Conservation (phyloP, 2,888 invertebrate genomes). For the Dorcus hopei region DNA sequence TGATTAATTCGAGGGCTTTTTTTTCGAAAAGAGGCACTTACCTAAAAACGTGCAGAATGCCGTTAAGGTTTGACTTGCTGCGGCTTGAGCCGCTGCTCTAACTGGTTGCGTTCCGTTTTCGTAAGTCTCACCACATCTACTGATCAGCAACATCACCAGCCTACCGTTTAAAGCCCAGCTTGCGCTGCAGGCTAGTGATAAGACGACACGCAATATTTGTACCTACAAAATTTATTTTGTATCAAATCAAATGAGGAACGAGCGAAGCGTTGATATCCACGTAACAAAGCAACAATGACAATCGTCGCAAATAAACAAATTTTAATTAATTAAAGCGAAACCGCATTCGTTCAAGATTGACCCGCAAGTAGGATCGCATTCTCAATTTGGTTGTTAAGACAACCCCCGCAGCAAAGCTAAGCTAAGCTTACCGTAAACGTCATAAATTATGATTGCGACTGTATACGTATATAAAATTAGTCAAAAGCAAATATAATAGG, state of each 20-base stretch:
- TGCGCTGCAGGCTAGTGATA: conserved; percentile 84
- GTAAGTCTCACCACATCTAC: conserved; percentile 79
- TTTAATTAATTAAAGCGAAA: too few species aligned
- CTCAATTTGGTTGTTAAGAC: too few species aligned
- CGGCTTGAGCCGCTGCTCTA: conserved; percentile 83
- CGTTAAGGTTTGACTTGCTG: conserved; percentile 83
- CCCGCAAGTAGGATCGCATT: too few species aligned
- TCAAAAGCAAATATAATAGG: neutral
- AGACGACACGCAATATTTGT: conserved; percentile 67
- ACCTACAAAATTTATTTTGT: conserved; percentile 44
- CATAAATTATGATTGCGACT: too few species aligned
- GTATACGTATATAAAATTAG: too few species aligned
- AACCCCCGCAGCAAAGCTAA: too few species aligned
- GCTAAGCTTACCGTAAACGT: too few species aligned
- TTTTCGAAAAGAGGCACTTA: conserved; percentile 36
- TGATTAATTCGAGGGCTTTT: neutral
- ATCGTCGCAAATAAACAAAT: too few species aligned
- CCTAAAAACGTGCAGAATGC: conserved; percentile 82
- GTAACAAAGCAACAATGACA: too few species aligned
- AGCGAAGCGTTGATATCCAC: too few species aligned
- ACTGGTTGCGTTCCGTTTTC: conserved; percentile 76
- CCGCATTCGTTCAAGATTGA: too few species aligned
- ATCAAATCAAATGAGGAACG: too few species aligned
- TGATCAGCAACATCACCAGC: conserved; percentile 81
- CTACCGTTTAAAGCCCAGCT: conserved; percentile 88